phyloP scores from a whole-genome alignment of 1,140 invertebrate genomes.

The Drosophila insularis region DNA sequence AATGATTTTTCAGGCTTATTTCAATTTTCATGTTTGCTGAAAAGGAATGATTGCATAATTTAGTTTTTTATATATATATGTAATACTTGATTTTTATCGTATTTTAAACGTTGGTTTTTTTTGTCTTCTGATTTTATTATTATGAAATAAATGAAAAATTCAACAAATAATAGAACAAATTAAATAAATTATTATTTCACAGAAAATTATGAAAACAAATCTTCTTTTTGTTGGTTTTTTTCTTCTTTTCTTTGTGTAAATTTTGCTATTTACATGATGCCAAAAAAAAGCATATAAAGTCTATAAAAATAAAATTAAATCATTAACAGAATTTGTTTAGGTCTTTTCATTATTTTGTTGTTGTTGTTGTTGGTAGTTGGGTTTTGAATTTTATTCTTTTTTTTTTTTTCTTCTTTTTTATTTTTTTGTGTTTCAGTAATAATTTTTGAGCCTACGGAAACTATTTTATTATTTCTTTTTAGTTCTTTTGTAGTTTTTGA shows the following conservation, averaged over 20 bases:
- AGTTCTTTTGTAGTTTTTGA: background rate
- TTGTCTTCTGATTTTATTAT: conserved; percentile 54
- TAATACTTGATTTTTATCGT: background rate
- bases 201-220: conserved; percentile 44
- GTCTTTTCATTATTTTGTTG: conserved; percentile 14
- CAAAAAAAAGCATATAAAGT: conserved; percentile 36
- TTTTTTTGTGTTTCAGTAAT: background rate
- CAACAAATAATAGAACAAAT: conserved; percentile 71
- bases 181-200: conserved; percentile 68
- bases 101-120: conserved; percentile 19
- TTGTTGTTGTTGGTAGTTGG: background rate
- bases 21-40: conserved; percentile 48
- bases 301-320: conserved; percentile 33
- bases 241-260: conserved; percentile 18
- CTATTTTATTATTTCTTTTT: background rate
- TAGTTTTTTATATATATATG: background rate
- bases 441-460: background rate
- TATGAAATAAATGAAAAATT: conserved; percentile 60
- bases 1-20: conserved; percentile 9
- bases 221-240: background rate
- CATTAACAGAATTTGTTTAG: conserved; percentile 50
- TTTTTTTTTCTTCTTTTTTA: conserved; percentile 8
- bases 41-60: conserved; percentile 26
- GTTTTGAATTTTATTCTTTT: background rate
- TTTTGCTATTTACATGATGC: conserved; percentile 38